Percentiles rank a stretch among this genome's conserved stretches.
These are phyloP conservation scores for Panopea generosa DNA, from an alignment of 2,888 invertebrate genomes.

Conservation along the genomic window DNA sequence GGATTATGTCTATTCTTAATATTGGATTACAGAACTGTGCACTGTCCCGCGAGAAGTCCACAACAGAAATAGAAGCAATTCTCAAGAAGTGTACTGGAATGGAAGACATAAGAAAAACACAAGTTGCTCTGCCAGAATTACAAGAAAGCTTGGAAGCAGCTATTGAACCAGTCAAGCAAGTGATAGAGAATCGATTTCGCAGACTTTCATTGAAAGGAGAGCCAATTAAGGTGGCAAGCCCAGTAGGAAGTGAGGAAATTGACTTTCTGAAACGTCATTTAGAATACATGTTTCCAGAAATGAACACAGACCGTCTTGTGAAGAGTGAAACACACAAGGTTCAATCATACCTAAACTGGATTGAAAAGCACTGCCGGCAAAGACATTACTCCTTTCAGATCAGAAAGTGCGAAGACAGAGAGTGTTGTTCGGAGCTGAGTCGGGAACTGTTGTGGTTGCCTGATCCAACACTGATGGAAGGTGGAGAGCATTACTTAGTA, in stretches of 20 bases:
- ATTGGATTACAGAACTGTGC: slow-evolving; percentile 36
- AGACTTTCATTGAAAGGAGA: slow-evolving; percentile 31
- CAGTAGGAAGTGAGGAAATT: slow-evolving; percentile 18
- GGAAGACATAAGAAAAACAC: slow-evolving; percentile 12
- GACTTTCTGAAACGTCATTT: background rate
- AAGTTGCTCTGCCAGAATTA: background rate
- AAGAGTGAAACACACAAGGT: slow-evolving; percentile 7
- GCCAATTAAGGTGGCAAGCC: slow-evolving; percentile 12
- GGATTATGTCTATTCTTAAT: slow-evolving; percentile 46
- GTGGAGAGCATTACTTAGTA: background rate
- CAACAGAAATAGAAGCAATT: slow-evolving; percentile 1
- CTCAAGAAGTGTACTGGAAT: slow-evolving; percentile 24
- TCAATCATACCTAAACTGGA: slow-evolving; percentile 4
- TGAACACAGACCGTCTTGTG: background rate
- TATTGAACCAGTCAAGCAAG: slow-evolving; percentile 18
- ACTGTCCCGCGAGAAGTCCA: background rate
- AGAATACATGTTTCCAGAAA: slow-evolving; percentile 2
- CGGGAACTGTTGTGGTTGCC: background rate
- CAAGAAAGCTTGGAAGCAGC: slow-evolving; percentile 18
- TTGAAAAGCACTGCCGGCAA: slow-evolving; percentile 12
- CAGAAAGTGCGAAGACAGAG: slow-evolving; percentile 9
- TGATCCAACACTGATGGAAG: slow-evolving; percentile 5
- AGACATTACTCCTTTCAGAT: slow-evolving; percentile 7
- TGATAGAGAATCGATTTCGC: slow-evolving; percentile 15
- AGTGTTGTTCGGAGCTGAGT: slow-evolving; percentile 4